These are phyloP conservation scores for Drosophila tsacasi DNA, from an alignment of 1,140 invertebrate species.

Conservation along the genomic window DNA sequence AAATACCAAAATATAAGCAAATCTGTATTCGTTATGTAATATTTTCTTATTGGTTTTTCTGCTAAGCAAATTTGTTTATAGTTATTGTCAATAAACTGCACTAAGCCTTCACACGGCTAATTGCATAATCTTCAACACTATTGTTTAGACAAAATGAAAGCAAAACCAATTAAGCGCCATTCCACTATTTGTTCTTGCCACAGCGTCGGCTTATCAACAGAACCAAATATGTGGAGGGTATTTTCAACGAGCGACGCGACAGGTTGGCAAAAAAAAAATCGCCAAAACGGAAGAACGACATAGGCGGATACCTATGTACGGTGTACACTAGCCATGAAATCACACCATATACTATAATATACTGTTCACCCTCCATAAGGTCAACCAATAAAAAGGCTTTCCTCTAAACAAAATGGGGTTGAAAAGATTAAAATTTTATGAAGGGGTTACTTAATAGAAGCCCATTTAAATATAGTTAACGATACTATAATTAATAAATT, in stretches of 20 bases:
- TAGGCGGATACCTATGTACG: not conserved
- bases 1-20: not conserved
- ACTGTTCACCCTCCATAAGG: not conserved
- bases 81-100: not conserved
- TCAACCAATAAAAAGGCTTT: not conserved
- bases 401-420: not conserved
- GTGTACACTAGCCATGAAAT: conserved; percentile 1
- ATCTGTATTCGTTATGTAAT: too few species aligned
- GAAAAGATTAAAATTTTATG: too few species aligned
- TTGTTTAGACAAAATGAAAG: conserved; percentile 16
- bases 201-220: conserved; percentile 8
- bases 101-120: not conserved
- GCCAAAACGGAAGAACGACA: conserved; percentile 22
- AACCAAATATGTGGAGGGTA: conserved; percentile 5
- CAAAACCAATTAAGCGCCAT: conserved; percentile 25
- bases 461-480: not conserved
- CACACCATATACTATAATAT: not conserved
- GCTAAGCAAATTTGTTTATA: not conserved
- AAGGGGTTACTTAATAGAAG: not conserved
- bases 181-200: conserved; percentile 20
- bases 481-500: too few species aligned
- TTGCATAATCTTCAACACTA: conserved; percentile 16
- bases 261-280: conserved; percentile 13
- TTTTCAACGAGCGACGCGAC: conserved; percentile 20
- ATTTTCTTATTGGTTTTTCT: not conserved